Conservation (phyloP, 2,113 vertebrate species). For the Amphiprion ocellaris region DNA sequence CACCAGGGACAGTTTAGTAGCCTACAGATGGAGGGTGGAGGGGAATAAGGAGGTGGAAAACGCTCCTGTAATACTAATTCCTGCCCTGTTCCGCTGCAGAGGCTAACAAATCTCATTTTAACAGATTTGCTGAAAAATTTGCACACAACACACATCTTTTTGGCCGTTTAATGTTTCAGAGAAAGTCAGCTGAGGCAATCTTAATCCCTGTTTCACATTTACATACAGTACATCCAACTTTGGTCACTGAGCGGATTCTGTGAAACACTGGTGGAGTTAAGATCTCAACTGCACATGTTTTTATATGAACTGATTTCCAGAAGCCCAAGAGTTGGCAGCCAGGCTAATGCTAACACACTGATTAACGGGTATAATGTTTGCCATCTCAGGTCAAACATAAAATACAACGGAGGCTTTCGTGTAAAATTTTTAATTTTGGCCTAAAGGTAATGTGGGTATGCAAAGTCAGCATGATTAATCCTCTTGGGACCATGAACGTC, state of each 20-base stretch:
- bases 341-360: too few species aligned
- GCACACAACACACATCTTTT: slow-evolving; percentile 33
- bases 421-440: too few species aligned
- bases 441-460: too few species aligned
- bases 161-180: slow-evolving; percentile 3
- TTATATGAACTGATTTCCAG: background rate
- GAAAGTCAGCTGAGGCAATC: background rate
- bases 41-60: slow-evolving; percentile 27
- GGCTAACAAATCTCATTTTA: slow-evolving; percentile 23
- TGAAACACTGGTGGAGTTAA: background rate
- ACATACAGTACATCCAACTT: background rate
- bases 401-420: too few species aligned
- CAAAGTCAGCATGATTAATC: too few species aligned
- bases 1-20: slow-evolving; percentile 66
- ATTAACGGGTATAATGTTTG: too few species aligned
- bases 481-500: too few species aligned
- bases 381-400: too few species aligned
- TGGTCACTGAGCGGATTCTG: background rate
- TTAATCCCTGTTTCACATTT: slow-evolving; percentile 7
- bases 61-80: slow-evolving; percentile 52
- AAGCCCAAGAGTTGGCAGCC: background rate
- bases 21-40: slow-evolving; percentile 48
- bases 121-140: slow-evolving; percentile 34
- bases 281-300: background rate
- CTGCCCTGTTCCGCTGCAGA: slow-evolving; percentile 22